Conservation (phyloP, 2,113 vertebrate genomes). For the Poicephalus gulielmi region DNA sequence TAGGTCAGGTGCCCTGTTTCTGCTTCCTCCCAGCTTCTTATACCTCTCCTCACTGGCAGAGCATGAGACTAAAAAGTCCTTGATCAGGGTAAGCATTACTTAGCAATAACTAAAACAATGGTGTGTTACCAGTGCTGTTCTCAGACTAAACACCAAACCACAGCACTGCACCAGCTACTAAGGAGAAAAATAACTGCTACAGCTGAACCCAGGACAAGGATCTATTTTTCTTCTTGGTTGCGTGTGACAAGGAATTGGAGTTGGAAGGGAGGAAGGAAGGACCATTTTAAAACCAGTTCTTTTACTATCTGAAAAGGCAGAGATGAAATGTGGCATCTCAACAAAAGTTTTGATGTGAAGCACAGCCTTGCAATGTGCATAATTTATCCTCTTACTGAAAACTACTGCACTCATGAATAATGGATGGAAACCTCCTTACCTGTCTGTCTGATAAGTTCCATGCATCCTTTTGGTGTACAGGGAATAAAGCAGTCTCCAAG, state of each 20-base stretch:
- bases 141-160: neutral
- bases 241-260: neutral
- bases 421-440: conserved; percentile 68
- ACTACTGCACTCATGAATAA: neutral
- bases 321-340: neutral
- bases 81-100: neutral
- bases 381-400: neutral
- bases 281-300: neutral
- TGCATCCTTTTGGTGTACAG: conserved; percentile 95
- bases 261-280: neutral
- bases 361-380: neutral
- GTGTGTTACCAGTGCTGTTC: neutral
- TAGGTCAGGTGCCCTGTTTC: neutral
- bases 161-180: neutral
- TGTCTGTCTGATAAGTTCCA: conserved; percentile 94
- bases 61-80: neutral
- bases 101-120: neutral
- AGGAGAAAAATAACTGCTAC: neutral
- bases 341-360: neutral
- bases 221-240: neutral
- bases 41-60: neutral
- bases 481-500: conserved; percentile 93
- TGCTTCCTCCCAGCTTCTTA: neutral
- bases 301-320: neutral
- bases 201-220: neutral